Base-by-base conservation (phyloP, 1,140 invertebrate species). In the Heliothis subflexa region DNA sequence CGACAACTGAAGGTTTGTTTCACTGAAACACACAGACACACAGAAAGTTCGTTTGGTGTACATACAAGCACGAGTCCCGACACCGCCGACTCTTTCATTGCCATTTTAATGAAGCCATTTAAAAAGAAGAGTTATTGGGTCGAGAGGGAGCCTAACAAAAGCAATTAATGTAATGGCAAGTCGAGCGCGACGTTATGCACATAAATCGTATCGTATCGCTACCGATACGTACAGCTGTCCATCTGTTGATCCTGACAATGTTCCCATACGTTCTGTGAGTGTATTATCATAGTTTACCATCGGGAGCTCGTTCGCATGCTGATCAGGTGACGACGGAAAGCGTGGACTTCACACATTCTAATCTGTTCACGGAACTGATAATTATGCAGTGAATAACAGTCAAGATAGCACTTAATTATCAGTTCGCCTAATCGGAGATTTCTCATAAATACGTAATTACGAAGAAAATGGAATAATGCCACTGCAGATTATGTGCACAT, bases 71-170 rank as follows among this genome's bases (percentile, higher is more conserved):
- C 7, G 16, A 10, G 54, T 4, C 16, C 9, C 54, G 54, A 18
- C 16, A n/a, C 54, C 16, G 54, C 16, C 16, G 16, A 1, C 14
- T 83, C 83, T 85, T 85, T 85, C 74, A 86, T 88, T 77, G 80
- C 78, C 74, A 78, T 83, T 84, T 81, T 86, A 88, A 87, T 85
- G 85, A 74, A 85, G 77, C 33, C 81, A 64, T 86, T 82, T 80
- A 79, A 83, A 55, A 55, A 55, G 54, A 55, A 21, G 54, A 16
- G 54, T 55, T 55, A 55, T 55, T 55, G 33, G 33, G 28, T 40
- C 33, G 62, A 7, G 5, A 33, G n/a, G 14, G 10, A 14, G 12
- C 18, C 18, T 28, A 16, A 50, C 40, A 74, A 33, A 21, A 18
- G 16, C 16, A 55, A 55, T 55, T 55, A 55, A 55, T 55, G 54